Conservation (phyloP, 2,113 vertebrate species). For the Psilopsiagon aurifrons region DNA sequence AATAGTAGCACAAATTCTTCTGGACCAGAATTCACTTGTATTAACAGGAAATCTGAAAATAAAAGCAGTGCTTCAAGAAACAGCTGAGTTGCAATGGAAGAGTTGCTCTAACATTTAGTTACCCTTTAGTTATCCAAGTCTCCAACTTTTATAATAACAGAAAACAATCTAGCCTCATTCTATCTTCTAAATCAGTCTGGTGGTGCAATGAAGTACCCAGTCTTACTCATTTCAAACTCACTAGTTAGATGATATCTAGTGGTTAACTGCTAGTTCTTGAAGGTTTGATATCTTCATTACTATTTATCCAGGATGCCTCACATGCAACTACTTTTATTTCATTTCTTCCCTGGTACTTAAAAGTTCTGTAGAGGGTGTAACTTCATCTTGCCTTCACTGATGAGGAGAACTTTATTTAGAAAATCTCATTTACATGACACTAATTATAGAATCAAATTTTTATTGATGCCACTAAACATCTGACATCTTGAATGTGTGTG, state of each 20-base stretch:
- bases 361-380: background rate
- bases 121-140: background rate
- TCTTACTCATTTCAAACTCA: background rate
- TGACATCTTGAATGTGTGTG: background rate
- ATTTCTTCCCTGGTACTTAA: background rate
- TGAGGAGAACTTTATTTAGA: background rate
- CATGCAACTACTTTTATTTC: background rate
- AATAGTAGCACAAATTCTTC: background rate
- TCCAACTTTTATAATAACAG: background rate
- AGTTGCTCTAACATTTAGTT: background rate
- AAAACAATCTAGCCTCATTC: background rate
- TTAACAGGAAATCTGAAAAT: background rate
- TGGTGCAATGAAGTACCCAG: background rate
- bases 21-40: background rate
- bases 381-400: background rate
- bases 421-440: background rate
- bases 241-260: background rate
- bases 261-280: background rate
- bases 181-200: background rate
- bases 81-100: background rate
- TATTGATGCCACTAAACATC: background rate
- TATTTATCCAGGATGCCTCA: background rate
- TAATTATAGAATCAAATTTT: background rate
- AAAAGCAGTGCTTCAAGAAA: background rate
- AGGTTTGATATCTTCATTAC: background rate